Base-by-base conservation (phyloP, 2,113 vertebrate species). In the Pachycephala philippinensis region DNA sequence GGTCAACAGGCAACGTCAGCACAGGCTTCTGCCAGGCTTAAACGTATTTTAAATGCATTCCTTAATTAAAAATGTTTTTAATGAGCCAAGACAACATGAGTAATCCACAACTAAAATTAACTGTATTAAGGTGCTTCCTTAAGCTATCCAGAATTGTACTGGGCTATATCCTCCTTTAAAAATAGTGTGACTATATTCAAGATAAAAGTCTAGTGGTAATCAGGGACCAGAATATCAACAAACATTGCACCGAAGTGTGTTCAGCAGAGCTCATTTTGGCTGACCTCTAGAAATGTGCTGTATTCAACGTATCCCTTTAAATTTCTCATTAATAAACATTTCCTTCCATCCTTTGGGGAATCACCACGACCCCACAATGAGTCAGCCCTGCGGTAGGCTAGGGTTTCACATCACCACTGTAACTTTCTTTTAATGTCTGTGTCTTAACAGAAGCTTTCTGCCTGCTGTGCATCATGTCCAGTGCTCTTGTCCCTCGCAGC, bases 311-410 rank as follows among this genome's bases (percentile, higher is more conserved):
- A 50, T 40, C 5, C 3, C 13, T 59, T 47, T 78, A 74, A 78
- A 77, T 50, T 66, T 71, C 20, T 66, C 19, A 22, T 54, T 74
- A 84, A 20, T 45, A 12, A 87, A 24, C 7, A 23, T 81, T 84
- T 80, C 13, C 26, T 66, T 59, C 39, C 15, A 44, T 44, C 42
- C 28, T 61, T 71, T 57, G 37, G 27, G 21, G 49, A 72, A 8
- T 8, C 5, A 13, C 18, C 8, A 11, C 0, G 1, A 44, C 13
- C 23, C 15, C 28, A 27, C 24, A 56, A 6, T 0, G 0, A 5
- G 3, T 28, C 15, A 89, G 13, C 22, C 20, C 20, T 53, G 16
- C 23, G 21, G 44, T 15, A 84, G 28, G 4, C 33, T 61, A 10
- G 2, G 13, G 16, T 80, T 94, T 88, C 63, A 28, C 13, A 39